phyloP scores from a whole-genome alignment of 2,113 vertebrate genomes.

The Todiramphus saurophagus region DNA sequence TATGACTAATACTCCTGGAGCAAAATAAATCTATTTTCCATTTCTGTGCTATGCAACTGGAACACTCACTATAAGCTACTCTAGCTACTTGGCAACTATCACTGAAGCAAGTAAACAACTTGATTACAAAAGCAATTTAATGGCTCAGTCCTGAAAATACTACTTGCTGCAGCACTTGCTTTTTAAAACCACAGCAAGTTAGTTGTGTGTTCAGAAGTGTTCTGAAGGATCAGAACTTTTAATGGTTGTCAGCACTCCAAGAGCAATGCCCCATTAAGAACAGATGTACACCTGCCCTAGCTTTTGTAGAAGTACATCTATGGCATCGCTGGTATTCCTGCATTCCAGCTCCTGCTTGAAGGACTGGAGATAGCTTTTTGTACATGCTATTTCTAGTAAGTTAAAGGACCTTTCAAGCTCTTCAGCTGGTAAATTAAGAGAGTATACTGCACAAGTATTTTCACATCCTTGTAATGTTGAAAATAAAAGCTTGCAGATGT shows the following conservation, averaged over 20 bases:
- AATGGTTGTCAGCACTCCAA: background rate
- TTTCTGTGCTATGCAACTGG: background rate
- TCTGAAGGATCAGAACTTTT: background rate
- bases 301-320: background rate
- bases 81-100: background rate
- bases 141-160: background rate
- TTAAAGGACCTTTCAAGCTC: background rate
- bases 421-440: constrained; percentile 51
- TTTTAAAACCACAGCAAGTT: background rate
- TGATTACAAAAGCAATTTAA: background rate
- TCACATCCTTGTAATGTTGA: constrained; percentile 42
- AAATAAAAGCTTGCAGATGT: constrained; percentile 71
- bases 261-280: background rate
- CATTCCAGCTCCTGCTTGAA: background rate
- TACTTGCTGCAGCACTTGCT: background rate
- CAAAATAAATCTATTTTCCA: background rate
- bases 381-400: background rate
- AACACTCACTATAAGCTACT: background rate
- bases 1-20: background rate
- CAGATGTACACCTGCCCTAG: background rate
- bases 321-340: background rate
- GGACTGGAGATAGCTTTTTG: background rate
- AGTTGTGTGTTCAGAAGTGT: background rate
- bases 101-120: background rate
- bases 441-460: constrained; percentile 59